Conservation (phyloP, 2,888 invertebrate species). For the Pristionchus japonicus region DNA sequence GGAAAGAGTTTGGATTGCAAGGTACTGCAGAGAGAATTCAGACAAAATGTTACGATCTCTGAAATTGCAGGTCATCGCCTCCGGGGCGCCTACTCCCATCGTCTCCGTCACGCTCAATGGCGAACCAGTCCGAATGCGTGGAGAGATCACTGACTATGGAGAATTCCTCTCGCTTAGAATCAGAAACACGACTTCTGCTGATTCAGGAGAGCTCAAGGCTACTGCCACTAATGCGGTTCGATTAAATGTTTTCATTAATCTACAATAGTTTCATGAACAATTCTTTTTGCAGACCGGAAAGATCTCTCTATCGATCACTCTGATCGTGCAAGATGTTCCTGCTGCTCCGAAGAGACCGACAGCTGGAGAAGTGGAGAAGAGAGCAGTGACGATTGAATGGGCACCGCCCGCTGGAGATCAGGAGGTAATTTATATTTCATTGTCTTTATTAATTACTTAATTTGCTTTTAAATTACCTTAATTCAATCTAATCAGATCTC, state of each 20-base stretch:
- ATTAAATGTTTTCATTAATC: neutral
- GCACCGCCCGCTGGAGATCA: constrained; percentile 23
- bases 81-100: constrained; percentile 37
- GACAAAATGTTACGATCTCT: neutral
- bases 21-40: too few relatives aligned
- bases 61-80: neutral
- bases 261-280: neutral
- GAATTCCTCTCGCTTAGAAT: constrained; percentile 43
- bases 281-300: constrained; percentile 11
- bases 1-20: constrained; percentile 43
- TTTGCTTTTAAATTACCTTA: neutral
- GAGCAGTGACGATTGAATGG: constrained; percentile 46
- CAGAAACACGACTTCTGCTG: neutral
- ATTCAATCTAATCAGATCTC: constrained; percentile 30
- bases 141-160: constrained; percentile 42
- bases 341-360: neutral
- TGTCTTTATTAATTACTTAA: neutral
- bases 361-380: neutral
- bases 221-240: constrained; percentile 29
- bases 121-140: constrained; percentile 1
- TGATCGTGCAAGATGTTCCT: constrained; percentile 46
- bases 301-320: neutral
- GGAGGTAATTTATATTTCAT: neutral
- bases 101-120: constrained; percentile 46
- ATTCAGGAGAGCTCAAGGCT: constrained; percentile 33